Evolutionary conservation across 2,797 vertebrate species (phyloP).

Genomic region (Crypturellus tataupa): DNA sequence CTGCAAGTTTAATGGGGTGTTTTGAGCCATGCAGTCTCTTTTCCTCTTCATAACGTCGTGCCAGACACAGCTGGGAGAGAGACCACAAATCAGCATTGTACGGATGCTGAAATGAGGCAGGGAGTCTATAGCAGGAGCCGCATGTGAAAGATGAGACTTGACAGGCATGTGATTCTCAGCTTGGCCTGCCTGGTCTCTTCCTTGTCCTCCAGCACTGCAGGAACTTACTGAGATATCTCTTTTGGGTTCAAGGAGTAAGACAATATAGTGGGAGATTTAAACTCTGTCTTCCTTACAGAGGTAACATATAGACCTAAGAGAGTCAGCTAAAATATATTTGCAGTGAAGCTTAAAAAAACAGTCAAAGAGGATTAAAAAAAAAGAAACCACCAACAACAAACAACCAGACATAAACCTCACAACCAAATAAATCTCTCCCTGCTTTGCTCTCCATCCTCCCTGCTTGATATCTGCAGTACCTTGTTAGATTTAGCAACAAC

Average conservation of each 20-base stretch:
- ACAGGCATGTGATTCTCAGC: not conserved
- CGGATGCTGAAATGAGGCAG: not conserved
- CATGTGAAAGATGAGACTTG: not conserved
- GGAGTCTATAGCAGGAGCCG: not conserved
- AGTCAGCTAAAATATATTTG: not conserved
- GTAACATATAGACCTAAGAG: not conserved
- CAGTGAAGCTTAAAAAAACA: not conserved
- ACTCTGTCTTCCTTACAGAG: not conserved
- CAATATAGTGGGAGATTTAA: not conserved
- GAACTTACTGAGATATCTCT: not conserved
- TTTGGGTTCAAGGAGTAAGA: not conserved
- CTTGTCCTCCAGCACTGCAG: not conserved
- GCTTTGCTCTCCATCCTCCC: not conserved
- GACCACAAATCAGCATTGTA: not conserved
- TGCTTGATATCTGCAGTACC: not conserved
- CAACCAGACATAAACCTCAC: no score
- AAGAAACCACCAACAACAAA: not conserved
- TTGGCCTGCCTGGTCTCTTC: not conserved
- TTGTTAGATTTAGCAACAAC: not conserved
- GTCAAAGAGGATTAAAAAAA: not conserved
- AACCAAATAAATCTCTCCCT: not conserved
- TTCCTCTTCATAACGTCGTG: not conserved
- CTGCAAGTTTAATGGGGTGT: not conserved
- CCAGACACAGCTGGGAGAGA: not conserved
- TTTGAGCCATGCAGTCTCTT: not conserved